Evolutionary conservation across 2,113 vertebrate genomes (phyloP).

Genomic region (Cynopterus brachyotis): DNA sequence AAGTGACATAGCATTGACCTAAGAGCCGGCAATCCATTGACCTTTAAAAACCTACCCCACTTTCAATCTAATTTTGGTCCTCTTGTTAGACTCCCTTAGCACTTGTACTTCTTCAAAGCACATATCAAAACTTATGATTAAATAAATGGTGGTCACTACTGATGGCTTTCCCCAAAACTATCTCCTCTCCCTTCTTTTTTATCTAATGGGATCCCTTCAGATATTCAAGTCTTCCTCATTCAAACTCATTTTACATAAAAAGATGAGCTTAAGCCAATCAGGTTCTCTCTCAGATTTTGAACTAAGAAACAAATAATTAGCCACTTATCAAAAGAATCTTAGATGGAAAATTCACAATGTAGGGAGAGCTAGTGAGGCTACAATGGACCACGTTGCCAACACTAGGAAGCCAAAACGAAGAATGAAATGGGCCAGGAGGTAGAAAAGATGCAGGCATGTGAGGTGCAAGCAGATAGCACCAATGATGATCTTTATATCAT

Average conservation of each 20-base stretch:
- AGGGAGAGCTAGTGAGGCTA: not conserved
- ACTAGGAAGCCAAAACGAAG: not conserved
- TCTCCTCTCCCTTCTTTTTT: not conserved
- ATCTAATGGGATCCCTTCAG: not conserved
- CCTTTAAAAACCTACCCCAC: not conserved
- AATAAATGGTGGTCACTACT: not conserved
- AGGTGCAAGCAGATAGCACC: not conserved
- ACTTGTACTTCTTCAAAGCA: not conserved
- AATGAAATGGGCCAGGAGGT: not conserved
- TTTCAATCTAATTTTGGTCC: not conserved
- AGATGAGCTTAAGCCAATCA: not conserved
- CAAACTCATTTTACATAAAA: not conserved
- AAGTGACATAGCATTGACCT: not conserved
- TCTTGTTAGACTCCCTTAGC: not conserved
- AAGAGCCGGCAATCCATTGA: not conserved
- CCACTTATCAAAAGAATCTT: not conserved
- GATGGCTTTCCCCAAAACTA: not conserved
- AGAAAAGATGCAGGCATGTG: not conserved
- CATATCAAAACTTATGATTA: not conserved
- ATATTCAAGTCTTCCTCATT: not conserved
- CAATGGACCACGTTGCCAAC: not conserved
- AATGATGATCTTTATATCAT: not conserved
- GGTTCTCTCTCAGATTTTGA: not conserved
- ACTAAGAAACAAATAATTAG: not conserved
- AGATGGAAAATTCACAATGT: not conserved